Conservation (phyloP, 2,113 vertebrate species). For the Mormoops blainvillei region DNA sequence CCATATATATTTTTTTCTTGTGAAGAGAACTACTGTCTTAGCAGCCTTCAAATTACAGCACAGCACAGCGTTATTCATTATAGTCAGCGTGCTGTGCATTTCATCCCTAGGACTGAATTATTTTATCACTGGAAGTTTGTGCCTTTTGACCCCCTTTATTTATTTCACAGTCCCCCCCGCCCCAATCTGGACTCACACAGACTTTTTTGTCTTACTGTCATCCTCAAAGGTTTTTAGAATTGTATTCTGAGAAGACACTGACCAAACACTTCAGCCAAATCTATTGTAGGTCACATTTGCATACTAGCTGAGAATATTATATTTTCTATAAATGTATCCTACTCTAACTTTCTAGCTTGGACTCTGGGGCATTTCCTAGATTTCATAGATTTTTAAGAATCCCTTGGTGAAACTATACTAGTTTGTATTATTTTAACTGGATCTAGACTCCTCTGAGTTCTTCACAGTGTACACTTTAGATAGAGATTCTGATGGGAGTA, state of each 20-base stretch:
- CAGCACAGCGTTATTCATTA: neutral
- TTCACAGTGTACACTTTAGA: neutral
- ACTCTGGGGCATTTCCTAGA: neutral
- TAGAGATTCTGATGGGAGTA: neutral
- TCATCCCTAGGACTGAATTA: neutral
- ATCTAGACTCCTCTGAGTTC: neutral
- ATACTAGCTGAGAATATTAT: neutral
- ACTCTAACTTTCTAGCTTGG: neutral
- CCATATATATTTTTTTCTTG: neutral
- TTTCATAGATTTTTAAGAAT: conserved; percentile 39
- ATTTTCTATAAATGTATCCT: neutral
- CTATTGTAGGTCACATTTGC: neutral
- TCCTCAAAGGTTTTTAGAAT: neutral
- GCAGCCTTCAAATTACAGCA: neutral
- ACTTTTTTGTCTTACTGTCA: neutral
- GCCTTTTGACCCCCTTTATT: neutral
- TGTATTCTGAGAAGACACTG: neutral
- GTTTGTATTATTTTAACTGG: conserved; percentile 33
- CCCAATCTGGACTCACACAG: neutral
- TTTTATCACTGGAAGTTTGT: neutral
- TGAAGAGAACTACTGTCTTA: neutral
- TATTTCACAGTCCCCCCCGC: no score
- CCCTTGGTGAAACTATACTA: conserved; percentile 12
- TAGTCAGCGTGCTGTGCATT: no score
- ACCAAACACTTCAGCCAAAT: neutral